Base-by-base conservation (phyloP, 2,888 invertebrate genomes). In the Spodoptera exigua region DNA sequence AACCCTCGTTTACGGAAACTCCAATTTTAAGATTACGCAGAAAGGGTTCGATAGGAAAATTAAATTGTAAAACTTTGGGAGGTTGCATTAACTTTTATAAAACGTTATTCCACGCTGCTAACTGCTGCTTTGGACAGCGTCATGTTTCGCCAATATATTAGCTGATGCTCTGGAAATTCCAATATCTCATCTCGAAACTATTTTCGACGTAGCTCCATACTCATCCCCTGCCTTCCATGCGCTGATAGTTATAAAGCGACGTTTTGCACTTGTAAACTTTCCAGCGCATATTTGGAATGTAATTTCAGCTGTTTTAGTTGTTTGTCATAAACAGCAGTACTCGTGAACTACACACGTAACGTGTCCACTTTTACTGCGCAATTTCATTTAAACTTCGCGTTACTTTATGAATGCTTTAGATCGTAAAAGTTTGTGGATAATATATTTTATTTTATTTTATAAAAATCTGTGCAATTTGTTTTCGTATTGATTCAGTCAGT, bases 301-400 rank as follows among this genome's bases (percentile, higher is more conserved):
- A 64, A 41, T 63, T 63, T 40, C 36, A 55, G 16, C 16, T 44
- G 44, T 58, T 12, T 17, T 65, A 32, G 39, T 27, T 54, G 18
- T 11, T 40, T 13, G 47, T 47, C 43, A 47, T 61, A 47, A 68
- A 62, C 48, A 57, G 52, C 35, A 37, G 14, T 32, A 49, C 21
- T 65, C 21, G n/a, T 36, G 43, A 16, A 34, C 39, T 34, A 17
- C 27, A 12, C 37, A 43, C 21, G 43, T 16, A 16, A 14, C 21
- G 34, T 27, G 41, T 34, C n/a, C 16, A 12, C 17, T 51, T 58
- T 47, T 59, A 59, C 41, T 43, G 43, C 36, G 18, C n/a, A 32
- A 21, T 65, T 46, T 16, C 9, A 16, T 47, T 61, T 51, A 17
- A 21, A 14, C 39, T 55, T 47, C 5, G 36, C 16, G 4, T 7